These are phyloP conservation scores for Mus spretus DNA, from an alignment of 2,797 vertebrate species.

Conservation along the genomic window DNA sequence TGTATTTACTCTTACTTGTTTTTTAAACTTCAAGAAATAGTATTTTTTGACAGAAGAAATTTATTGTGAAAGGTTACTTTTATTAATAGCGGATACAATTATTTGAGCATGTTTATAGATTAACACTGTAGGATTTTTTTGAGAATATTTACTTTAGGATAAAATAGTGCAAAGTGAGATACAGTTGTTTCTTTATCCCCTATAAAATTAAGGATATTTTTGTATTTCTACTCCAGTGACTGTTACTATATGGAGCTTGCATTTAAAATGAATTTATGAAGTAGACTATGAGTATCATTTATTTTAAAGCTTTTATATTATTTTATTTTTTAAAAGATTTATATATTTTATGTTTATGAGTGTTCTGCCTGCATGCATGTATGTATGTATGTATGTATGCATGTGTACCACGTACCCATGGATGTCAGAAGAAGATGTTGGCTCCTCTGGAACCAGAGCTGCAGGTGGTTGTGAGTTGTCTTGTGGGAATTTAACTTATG, in stretches of 20 bases:
- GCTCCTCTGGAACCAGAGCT: background rate
- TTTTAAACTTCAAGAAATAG: background rate
- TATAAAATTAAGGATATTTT: background rate
- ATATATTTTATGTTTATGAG: background rate
- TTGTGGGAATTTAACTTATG: background rate
- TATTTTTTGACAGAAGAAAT: background rate
- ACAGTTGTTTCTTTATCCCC: background rate
- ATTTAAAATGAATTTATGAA: background rate
- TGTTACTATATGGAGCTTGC: constrained; percentile 1
- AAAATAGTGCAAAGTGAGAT: background rate
- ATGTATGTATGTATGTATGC: background rate
- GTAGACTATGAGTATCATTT: background rate
- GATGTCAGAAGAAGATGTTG: background rate
- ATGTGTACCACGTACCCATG: background rate
- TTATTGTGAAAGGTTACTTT: background rate
- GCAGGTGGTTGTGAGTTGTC: background rate
- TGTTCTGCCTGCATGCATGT: background rate
- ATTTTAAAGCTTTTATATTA: background rate
- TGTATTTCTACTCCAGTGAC: background rate
- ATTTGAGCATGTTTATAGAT: background rate
- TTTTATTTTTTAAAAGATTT: background rate
- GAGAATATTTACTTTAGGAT: background rate
- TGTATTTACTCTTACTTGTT: background rate
- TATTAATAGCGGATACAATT: background rate
- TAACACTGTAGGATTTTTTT: background rate